A percentile compares a stretch with the other conserved stretches of the same genome.
Conservation (phyloP, 2,888 invertebrate species). For the Leptopterna dolabrata region DNA sequence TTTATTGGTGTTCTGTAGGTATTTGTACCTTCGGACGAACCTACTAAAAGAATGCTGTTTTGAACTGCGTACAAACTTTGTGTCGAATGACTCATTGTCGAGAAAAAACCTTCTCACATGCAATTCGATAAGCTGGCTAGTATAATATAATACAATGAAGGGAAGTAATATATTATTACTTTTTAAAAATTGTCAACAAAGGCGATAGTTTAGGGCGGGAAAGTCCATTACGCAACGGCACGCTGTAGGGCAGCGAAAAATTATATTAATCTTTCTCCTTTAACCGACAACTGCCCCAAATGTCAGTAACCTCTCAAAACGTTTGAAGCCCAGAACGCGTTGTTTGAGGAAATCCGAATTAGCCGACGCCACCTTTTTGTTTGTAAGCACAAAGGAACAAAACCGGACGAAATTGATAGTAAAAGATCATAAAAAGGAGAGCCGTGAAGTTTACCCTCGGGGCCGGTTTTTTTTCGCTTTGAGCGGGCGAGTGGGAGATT, state of each 20-base stretch:
- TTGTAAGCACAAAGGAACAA: conserved; percentile 48
- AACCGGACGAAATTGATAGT: conserved; percentile 49
- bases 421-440: conserved; percentile 43
- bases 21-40: too few species aligned
- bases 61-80: too few species aligned
- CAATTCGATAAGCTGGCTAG: background rate
- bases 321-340: conserved; percentile 9
- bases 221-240: background rate
- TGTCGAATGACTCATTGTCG: too few species aligned
- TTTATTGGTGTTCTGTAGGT: too few species aligned
- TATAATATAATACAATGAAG: background rate
- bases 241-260: background rate
- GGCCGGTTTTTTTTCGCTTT: conserved; percentile 26
- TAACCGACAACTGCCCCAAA: background rate
- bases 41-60: too few species aligned
- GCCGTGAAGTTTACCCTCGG: conserved; percentile 50
- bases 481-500: conserved; percentile 28
- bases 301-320: conserved; percentile 31
- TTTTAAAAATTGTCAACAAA: background rate
- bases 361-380: conserved; percentile 40
- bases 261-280: background rate
- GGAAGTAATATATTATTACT: background rate
- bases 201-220: background rate
- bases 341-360: conserved; percentile 41
- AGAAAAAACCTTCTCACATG: background rate